Evolutionary conservation across 2,888 invertebrate genomes (phyloP), one percentile per base, ranked within the genome.

Genomic region (Merodon equestris): DNA sequence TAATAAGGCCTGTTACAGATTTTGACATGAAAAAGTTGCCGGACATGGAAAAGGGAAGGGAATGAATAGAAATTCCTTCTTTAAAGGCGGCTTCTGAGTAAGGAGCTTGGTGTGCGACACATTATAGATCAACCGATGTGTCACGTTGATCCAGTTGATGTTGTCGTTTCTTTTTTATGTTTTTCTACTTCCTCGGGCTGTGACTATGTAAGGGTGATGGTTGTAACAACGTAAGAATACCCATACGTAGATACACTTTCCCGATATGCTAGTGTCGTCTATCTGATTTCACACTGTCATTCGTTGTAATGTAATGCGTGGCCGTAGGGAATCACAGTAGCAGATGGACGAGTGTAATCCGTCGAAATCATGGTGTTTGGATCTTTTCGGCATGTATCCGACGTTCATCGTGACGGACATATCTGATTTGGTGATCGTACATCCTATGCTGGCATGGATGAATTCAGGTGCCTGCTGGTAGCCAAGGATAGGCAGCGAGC

Each of bases 91-190:
- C 72, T 72, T 56, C 73, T 38, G 56, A 57, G 57, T 53, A 68
- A 64, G 74, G 66, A 66, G 73, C 67, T 48, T 60, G 34, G 10
- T 27, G 54, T 18, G 50, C 53, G 63, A 73, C 77, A 77, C 77
- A 53, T 77, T 73, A 77, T 77, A 63, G 67, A 77, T 77, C 77
- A 77, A 68, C 51, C 72, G 60, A 47, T 61, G 72, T 76, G 76
- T 76, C 76, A 51, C 76, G 72, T 72, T 66, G 72, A 66, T 76
- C 72, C 66, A 66, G 71, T 66, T 72, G 72, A 27, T 27, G 7
- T 27, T 27, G 27, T 27, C 27, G 27, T 27, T 27, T n/a, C n/a
- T n/a, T n/a, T n/a, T n/a, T n/a, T n/a, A n/a, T n/a, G n/a, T n/a
- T n/a, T n/a, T 27, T 27, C 27, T 27, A 27, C 7, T 72, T 72